Percentiles rank a stretch among this genome's conserved stretches.
Evolutionary conservation across 37 sponge, comb jelly and placozoan species (phyloP).

Genomic region (Tethya wilhelma): DNA sequence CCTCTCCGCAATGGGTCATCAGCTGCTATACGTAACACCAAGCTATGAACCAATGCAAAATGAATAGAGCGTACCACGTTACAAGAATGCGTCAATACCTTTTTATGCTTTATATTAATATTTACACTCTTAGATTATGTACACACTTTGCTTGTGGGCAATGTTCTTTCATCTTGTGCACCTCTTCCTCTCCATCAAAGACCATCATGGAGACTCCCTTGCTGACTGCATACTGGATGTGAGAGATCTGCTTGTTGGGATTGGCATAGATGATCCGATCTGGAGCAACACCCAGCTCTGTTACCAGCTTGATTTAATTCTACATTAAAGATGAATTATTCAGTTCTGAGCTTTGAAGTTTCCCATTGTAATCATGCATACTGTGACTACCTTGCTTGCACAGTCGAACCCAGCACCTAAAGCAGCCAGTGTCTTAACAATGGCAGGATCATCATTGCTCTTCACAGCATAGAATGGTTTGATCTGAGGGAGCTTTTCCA

Average conservation of each 20-base stretch:
- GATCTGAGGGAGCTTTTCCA: background rate
- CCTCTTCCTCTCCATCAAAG: constrained; percentile 78
- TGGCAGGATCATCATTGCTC: background rate
- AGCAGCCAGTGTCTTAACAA: background rate
- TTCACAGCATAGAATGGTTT: background rate
- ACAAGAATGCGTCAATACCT: too few species aligned
- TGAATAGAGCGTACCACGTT: too few species aligned
- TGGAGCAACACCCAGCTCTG: constrained; percentile 39
- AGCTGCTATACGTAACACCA: too few species aligned
- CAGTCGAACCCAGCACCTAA: background rate
- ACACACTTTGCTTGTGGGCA: constrained; percentile 44
- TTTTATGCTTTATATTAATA: too few species aligned
- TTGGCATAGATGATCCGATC: constrained; percentile 74
- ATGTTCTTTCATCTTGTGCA: constrained; percentile 46
- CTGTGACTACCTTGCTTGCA: background rate
- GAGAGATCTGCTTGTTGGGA: constrained; percentile 78
- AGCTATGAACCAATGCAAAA: too few species aligned
- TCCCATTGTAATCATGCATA: background rate
- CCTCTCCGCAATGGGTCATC: too few species aligned
- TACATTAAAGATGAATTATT: background rate
- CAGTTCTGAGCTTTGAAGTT: background rate
- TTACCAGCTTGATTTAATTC: constrained; percentile 48
- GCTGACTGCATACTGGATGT: constrained; percentile 66
- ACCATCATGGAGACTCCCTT: constrained; percentile 60
- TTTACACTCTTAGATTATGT: background rate